phyloP scores from a whole-genome alignment of 2,797 vertebrate genomes.

The Xerus rutilus region DNA sequence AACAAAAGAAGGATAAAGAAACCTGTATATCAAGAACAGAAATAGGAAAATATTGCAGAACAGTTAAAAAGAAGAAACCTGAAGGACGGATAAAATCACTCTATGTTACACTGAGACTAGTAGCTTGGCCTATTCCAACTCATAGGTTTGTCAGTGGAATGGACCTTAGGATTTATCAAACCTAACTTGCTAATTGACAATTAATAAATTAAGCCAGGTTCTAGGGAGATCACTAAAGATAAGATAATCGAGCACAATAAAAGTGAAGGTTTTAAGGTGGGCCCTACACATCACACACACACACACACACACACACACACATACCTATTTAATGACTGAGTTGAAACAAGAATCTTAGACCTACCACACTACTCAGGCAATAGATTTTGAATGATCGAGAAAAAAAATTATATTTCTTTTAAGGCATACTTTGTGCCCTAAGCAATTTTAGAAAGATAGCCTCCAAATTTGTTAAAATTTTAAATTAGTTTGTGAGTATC shows the following conservation, averaged over 20 bases:
- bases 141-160: neutral
- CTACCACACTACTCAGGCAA: neutral
- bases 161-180: neutral
- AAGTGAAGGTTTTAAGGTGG: no score
- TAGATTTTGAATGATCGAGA: neutral
- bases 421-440: neutral
- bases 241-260: neutral
- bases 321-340: neutral
- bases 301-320: neutral
- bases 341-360: neutral
- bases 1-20: neutral
- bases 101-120: neutral
- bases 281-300: neutral
- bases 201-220: constrained; percentile 7
- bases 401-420: neutral
- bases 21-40: constrained; percentile 2
- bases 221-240: neutral
- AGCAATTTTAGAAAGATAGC: neutral
- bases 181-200: neutral
- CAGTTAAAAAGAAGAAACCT: neutral
- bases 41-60: neutral
- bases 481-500: neutral
- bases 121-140: neutral
- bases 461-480: neutral
- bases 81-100: neutral